phyloP scores from a whole-genome alignment of 2,797 vertebrate species.

The Ceryle rudis region DNA sequence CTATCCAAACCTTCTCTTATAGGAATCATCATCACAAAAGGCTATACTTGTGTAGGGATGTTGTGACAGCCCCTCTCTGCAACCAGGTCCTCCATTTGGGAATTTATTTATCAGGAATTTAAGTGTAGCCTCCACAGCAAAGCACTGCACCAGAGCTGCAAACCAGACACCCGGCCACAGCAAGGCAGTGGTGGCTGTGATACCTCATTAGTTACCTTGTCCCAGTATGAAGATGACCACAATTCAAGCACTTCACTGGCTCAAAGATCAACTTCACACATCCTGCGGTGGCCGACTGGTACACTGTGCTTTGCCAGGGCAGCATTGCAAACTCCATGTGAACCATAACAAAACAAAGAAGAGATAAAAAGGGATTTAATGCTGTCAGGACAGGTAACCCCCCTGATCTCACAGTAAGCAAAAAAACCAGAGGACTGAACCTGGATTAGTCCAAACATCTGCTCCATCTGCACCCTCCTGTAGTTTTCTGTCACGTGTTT shows the following conservation, averaged over 20 bases:
- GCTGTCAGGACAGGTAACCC: neutral
- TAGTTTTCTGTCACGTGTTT: neutral
- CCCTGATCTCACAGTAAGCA: neutral
- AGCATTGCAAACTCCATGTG: neutral
- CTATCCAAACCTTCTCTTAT: accelerated
- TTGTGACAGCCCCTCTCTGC: neutral
- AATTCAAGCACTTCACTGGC: accelerated
- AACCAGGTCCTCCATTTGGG: neutral
- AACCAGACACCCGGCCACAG: neutral
- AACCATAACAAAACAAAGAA: neutral
- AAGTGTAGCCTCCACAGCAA: accelerated
- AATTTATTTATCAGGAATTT: neutral
- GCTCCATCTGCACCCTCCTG: neutral
- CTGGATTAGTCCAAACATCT: constrained; percentile 1
- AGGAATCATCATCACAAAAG: neutral
- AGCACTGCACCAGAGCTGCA: accelerated
- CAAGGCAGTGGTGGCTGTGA: accelerated
- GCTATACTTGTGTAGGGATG: accelerated
- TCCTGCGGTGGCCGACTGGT: accelerated
- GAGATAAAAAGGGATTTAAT: constrained; percentile 22
- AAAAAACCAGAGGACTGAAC: neutral
- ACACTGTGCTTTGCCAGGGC: accelerated
- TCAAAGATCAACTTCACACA: neutral
- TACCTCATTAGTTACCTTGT: neutral
- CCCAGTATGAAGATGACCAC: accelerated